Conservation (phyloP, 2,888 invertebrate genomes). For the Lithodes maja region DNA sequence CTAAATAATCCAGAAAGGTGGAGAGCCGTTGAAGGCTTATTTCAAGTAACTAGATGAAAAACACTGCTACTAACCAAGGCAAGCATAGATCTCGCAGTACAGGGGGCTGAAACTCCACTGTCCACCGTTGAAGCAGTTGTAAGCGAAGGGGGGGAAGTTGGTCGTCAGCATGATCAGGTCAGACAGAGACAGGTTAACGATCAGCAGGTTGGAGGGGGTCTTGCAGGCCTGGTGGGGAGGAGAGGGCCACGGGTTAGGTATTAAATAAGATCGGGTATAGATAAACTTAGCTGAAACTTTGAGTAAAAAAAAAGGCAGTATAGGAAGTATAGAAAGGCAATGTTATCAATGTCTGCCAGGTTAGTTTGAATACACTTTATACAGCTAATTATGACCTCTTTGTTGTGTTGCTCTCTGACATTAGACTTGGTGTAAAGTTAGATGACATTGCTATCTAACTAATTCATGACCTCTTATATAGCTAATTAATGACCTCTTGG, state of each 20-base stretch:
- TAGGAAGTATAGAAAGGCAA: too few species aligned
- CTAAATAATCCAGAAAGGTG: too few species aligned
- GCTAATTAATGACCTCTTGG: too few species aligned
- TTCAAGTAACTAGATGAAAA: too few species aligned
- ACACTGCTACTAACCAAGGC: constrained; percentile 43
- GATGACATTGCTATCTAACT: constrained; percentile 59
- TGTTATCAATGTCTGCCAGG: too few species aligned
- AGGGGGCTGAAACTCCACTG: constrained; percentile 62
- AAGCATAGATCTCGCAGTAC: constrained; percentile 62
- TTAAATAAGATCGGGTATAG: neutral
- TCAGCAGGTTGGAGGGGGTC: constrained; percentile 84
- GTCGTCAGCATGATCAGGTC: constrained; percentile 90
- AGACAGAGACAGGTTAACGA: constrained; percentile 93
- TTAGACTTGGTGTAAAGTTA: constrained; percentile 71
- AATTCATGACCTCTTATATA: too few species aligned
- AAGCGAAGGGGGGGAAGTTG: constrained; percentile 59
- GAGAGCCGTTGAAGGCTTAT: too few species aligned
- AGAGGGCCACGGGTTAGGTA: neutral
- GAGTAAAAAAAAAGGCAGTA: too few species aligned
- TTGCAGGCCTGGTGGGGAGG: constrained; percentile 47
- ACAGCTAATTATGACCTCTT: too few species aligned
- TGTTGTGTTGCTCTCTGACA: neutral
- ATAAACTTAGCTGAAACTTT: neutral
- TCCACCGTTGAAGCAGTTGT: constrained; percentile 66
- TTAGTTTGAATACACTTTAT: too few species aligned